A percentile compares a stretch with the other conserved stretches of the same genome.
Evolutionary conservation across 2,888 invertebrate species (phyloP).

Genomic region (Plebejus argus): DNA sequence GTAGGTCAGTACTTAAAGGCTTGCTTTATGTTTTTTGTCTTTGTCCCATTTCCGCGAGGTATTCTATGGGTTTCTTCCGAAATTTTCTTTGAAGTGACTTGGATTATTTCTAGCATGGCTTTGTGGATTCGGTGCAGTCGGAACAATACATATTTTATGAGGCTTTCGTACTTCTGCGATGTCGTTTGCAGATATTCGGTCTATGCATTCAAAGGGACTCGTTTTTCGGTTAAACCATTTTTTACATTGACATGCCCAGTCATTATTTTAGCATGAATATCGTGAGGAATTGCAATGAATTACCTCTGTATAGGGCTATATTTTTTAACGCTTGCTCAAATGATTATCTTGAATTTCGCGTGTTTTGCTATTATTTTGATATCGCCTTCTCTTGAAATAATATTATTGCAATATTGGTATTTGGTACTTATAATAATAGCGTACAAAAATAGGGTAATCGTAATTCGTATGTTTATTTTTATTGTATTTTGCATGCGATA

Average conservation of each 20-base stretch:
- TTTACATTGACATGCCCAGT: background rate
- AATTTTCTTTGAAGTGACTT: background rate
- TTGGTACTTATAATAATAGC: too few species aligned
- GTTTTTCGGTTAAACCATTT: background rate
- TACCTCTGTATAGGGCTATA: background rate
- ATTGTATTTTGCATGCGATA: too few species aligned
- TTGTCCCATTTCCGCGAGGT: conserved; percentile 42
- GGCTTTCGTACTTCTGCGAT: background rate
- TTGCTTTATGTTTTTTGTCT: conserved; percentile 57
- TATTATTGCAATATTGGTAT: too few species aligned
- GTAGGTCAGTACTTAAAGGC: conserved; percentile 75
- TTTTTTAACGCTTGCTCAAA: background rate
- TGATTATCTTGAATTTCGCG: background rate
- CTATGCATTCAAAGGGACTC: background rate
- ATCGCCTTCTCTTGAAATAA: too few species aligned
- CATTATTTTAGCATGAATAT: background rate
- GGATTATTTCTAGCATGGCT: conserved; percentile 20
- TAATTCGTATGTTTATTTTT: too few species aligned
- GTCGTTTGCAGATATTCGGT: conserved; percentile 11
- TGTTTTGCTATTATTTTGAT: background rate
- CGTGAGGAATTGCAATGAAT: too few species aligned
- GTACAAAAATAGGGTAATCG: too few species aligned
- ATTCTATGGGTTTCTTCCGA: conserved; percentile 40
- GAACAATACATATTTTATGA: conserved; percentile 13
- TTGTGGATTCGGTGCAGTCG: conserved; percentile 10